Evolutionary conservation across 35 echinoderm and acorn worm genomes (phyloP), one percentile per base, ranked within the genome.

Genomic region (Holothuria glaberrima): DNA sequence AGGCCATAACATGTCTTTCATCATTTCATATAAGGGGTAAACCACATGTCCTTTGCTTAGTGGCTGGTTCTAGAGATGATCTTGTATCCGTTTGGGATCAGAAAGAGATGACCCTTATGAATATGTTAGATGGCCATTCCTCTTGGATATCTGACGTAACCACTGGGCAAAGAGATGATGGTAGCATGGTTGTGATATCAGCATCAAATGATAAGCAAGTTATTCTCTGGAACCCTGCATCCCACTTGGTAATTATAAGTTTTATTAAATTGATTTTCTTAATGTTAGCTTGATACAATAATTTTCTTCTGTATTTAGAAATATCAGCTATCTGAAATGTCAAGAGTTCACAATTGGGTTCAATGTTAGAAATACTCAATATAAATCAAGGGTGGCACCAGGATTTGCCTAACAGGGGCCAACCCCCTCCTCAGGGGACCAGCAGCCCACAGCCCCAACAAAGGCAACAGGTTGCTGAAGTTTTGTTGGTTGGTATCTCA

Each of bases 101-200:
- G 6, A 45, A 84, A 29, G 44, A 25, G 48, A 50, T 12, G 4
- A 26, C 36, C 30, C 50, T 27, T 24, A 32, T 94, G 13, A 89
- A 82, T 44, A 83, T 60, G 19, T 30, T 93, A 31, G 92, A 97
- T 52, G 94, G 91, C 4, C 94, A 97, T 50, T 97, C 94, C 9
- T 97, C 94, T 6, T 97, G 94, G 94, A 93, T 97, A 56, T 68
- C 91, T 36, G 91, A 88, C 83, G 94, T 97, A 25, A 82, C 94
- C 50, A 63, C 48, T 18, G 68, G 78, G 12, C 30, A 30, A 13
- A 16, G 25, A 50, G 21, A 50, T 34, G 57, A 32, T 31, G 38
- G 48, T 58, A 28, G 57, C 38, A 50, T 58, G 35, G 57, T 60
- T 28, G 82, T 94, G 31, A 36, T 90, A 32, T 93, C 94, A 9